Evolutionary conservation across 1,140 invertebrate species (phyloP).

Genomic region (Neodiprion virginianus): DNA sequence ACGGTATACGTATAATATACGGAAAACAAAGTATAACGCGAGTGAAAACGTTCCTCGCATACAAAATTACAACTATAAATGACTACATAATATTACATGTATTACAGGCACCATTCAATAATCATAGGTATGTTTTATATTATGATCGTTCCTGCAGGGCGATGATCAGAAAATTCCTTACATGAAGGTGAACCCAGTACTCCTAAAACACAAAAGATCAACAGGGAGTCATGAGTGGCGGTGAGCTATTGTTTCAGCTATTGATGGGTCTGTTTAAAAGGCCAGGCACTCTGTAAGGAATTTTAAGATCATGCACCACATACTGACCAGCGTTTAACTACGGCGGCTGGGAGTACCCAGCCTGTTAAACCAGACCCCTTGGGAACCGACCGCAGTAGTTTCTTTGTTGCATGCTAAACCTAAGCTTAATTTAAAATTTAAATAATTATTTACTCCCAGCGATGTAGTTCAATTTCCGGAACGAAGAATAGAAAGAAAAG

Average conservation of each 20-base stretch:
- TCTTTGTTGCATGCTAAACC: too few species aligned
- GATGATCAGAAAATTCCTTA: slow-evolving; percentile 49
- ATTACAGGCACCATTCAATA: too few species aligned
- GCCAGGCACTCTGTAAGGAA: slow-evolving; percentile 50
- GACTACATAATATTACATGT: too few species aligned
- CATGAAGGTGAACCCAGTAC: slow-evolving; percentile 51
- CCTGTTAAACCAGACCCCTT: slow-evolving; percentile 40
- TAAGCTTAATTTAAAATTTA: too few species aligned
- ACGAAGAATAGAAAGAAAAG: slow-evolving; percentile 13
- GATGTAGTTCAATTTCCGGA: too few species aligned
- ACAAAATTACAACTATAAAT: too few species aligned
- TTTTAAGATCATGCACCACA: slow-evolving; percentile 19
- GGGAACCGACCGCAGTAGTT: too few species aligned
- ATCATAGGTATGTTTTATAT: background rate
- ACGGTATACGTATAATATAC: too few species aligned
- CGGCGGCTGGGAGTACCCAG: slow-evolving; percentile 43
- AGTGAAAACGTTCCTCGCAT: too few species aligned
- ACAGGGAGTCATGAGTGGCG: slow-evolving; percentile 18
- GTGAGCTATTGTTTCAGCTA: slow-evolving; percentile 8
- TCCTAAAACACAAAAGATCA: slow-evolving; percentile 50
- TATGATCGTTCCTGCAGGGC: background rate
- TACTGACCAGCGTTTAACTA: slow-evolving; percentile 14
- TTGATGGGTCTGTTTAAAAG: slow-evolving; percentile 40
- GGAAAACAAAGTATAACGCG: too few species aligned
- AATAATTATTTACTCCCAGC: too few species aligned